Evolutionary conservation across 2,113 vertebrate genomes (phyloP).

Genomic region (Silurus asotus): DNA sequence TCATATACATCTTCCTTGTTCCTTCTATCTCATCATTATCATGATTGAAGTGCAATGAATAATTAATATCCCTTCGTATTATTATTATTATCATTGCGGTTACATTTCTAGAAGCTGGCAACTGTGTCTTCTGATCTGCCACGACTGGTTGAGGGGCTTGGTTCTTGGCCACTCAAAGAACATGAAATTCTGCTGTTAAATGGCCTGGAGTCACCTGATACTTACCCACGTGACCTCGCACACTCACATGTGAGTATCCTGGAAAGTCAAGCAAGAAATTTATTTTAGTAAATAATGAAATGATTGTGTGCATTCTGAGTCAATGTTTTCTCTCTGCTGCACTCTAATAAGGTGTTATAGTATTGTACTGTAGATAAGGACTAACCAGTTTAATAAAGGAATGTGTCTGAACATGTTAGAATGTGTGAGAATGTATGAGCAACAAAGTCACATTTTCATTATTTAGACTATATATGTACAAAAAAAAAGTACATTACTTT

Average conservation of each 20-base stretch:
- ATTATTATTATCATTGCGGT: conserved; percentile 36
- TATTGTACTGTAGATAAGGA: background rate
- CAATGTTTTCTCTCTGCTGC: background rate
- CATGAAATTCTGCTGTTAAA: conserved; percentile 92
- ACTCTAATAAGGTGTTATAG: background rate
- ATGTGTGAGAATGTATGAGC: background rate
- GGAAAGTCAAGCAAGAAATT: background rate
- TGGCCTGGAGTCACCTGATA: conserved; percentile 79
- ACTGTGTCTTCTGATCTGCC: conserved; percentile 86
- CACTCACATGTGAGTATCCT: conserved; percentile 78
- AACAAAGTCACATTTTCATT: background rate
- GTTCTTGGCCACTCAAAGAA: conserved; percentile 86
- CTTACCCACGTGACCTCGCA: conserved; percentile 71
- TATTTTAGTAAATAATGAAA: background rate
- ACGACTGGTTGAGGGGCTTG: conserved; percentile 86
- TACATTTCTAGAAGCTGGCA: conserved; percentile 80
- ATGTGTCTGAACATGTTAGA: background rate
- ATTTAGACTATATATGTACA: background rate
- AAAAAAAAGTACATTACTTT: background rate
- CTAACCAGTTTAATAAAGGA: background rate
- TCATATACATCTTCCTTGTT: background rate
- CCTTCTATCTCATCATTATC: background rate
- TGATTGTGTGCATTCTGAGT: background rate
- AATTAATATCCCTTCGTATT: background rate
- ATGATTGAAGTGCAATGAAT: background rate